A percentile compares a stretch with the other conserved stretches of the same genome.
Evolutionary conservation across 2,888 invertebrate species (phyloP).

Genomic region (Eristalinus aeneus): DNA sequence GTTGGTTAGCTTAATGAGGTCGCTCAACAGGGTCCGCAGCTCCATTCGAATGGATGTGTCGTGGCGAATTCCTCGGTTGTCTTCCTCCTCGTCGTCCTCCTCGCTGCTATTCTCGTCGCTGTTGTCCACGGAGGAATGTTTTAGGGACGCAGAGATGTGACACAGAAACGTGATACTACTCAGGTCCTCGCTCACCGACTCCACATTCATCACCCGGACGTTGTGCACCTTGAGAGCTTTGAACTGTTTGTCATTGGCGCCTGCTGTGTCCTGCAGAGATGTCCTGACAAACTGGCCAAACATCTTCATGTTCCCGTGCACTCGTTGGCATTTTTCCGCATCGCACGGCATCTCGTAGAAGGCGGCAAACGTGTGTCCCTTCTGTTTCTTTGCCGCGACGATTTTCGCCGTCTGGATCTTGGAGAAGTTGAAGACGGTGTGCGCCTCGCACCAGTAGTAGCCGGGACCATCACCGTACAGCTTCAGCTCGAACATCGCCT

Average conservation of each 20-base stretch:
- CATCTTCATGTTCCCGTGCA: constrained; percentile 66
- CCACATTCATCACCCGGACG: constrained; percentile 81
- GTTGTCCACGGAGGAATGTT: constrained; percentile 74
- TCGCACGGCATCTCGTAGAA: constrained; percentile 75
- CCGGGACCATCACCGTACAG: constrained; percentile 82
- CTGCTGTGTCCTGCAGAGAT: constrained; percentile 49
- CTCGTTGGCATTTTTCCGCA: constrained; percentile 46
- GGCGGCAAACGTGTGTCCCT: constrained; percentile 77
- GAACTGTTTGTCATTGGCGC: neutral
- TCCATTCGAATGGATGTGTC: constrained; percentile 71
- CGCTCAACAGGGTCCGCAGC: constrained; percentile 64
- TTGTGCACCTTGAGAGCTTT: constrained; percentile 76
- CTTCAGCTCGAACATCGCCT: constrained; percentile 81
- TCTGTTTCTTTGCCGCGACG: constrained; percentile 80
- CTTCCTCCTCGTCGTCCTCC: constrained; percentile 78
- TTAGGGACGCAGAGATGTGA: constrained; percentile 74
- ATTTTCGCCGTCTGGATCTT: constrained; percentile 82
- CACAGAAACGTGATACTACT: constrained; percentile 72
- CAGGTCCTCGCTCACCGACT: constrained; percentile 34
- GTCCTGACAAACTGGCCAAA: constrained; percentile 65
- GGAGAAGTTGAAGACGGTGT: constrained; percentile 81
- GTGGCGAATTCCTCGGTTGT: constrained; percentile 63
- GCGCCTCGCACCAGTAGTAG: constrained; percentile 86
- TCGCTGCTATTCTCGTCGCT: constrained; percentile 80
- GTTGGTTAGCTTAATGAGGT: constrained; percentile 65